phyloP scores from a whole-genome alignment of 2,113 vertebrate genomes.

The Diadophis punctatus region DNA sequence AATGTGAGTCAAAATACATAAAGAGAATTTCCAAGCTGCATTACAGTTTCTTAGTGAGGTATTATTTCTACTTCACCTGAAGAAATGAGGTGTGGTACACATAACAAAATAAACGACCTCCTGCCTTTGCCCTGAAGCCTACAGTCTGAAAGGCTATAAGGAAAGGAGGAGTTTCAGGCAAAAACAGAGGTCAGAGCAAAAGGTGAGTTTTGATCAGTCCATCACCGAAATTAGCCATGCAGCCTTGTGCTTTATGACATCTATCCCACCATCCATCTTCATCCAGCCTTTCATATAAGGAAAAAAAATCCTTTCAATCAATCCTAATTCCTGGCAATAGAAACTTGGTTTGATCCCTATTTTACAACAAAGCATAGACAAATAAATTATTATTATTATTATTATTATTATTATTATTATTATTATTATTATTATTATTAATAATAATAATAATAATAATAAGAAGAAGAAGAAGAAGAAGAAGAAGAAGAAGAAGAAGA shows the following conservation, averaged over 20 bases:
- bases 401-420: too few relatives aligned
- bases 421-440: too few relatives aligned
- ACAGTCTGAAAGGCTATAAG: neutral
- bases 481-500: too few relatives aligned
- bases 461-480: too few relatives aligned
- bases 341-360: neutral
- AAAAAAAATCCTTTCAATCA: neutral
- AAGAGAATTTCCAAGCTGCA: neutral
- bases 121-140: neutral
- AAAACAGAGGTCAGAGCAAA: neutral
- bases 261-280: neutral
- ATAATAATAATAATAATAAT: too few relatives aligned
- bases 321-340: neutral
- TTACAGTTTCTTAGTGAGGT: neutral
- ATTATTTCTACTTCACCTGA: neutral
- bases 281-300: neutral
- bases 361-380: neutral
- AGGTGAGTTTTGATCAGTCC: neutral
- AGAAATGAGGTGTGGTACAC: slow-evolving; percentile 6
- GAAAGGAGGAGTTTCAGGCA: neutral
- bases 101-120: neutral
- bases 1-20: neutral
- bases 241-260: neutral
- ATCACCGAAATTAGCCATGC: neutral
- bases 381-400: too few relatives aligned